Evolutionary conservation across 1,140 invertebrate genomes (phyloP).

Genomic region (Drosophila virilis): DNA sequence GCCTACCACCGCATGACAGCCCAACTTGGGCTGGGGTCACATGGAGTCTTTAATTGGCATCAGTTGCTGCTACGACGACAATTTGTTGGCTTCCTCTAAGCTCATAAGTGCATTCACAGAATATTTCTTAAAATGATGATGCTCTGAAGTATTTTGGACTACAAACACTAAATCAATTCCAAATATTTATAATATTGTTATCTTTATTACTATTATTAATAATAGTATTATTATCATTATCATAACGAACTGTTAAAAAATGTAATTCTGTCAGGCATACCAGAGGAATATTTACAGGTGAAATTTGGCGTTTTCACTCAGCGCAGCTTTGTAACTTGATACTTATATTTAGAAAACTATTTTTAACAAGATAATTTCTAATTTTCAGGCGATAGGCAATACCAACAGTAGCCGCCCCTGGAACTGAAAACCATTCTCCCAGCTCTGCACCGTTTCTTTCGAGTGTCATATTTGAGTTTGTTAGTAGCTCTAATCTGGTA

Average conservation of each 20-base stretch:
- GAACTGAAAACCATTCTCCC: constrained; percentile 28
- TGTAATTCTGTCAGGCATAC: too few relatives aligned
- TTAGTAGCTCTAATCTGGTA: constrained; percentile 23
- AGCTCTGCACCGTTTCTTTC: constrained; percentile 29
- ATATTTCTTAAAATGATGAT: constrained; percentile 6
- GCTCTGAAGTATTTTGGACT: background rate
- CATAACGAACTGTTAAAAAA: too few relatives aligned
- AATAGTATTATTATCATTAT: background rate
- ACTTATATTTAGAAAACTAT: too few relatives aligned
- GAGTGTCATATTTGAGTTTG: constrained; percentile 35
- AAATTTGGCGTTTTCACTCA: too few relatives aligned
- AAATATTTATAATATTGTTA: background rate
- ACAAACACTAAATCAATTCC: background rate
- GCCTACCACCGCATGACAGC: constrained; percentile 57
- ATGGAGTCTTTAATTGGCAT: constrained; percentile 70
- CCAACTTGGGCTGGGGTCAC: constrained; percentile 50
- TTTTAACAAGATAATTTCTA: too few relatives aligned
- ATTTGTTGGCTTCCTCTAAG: constrained; percentile 53
- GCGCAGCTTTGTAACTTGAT: too few relatives aligned
- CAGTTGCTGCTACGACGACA: constrained; percentile 48
- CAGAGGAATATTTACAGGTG: too few relatives aligned
- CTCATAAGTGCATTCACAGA: constrained; percentile 56
- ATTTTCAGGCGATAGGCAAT: too few relatives aligned
- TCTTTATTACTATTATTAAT: too few relatives aligned
- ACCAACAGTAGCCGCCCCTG: constrained; percentile 10